A percentile compares a stretch with the other conserved stretches of the same genome.
These are phyloP conservation scores for Otolemur garnettii DNA, from an alignment of 2,113 vertebrate species.

Conservation along the genomic window DNA sequence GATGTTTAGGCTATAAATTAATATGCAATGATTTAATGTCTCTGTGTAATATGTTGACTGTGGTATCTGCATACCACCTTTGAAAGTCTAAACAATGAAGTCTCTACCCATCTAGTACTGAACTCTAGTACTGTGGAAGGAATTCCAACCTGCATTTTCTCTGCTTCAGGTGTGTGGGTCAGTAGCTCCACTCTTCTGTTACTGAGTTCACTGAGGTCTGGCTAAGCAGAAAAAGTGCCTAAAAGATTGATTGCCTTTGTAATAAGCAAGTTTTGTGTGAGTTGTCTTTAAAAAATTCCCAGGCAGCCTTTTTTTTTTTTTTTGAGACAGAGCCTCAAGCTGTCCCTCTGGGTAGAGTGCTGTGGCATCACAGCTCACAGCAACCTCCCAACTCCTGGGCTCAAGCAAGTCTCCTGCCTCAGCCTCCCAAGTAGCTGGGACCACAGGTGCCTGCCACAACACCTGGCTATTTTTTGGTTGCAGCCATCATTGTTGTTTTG, in stretches of 20 bases:
- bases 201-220: neutral
- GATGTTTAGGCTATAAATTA: neutral
- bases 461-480: too few relatives aligned
- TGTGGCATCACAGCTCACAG: too few relatives aligned
- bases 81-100: neutral
- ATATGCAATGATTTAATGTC: conserved; percentile 17
- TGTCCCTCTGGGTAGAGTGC: too few relatives aligned
- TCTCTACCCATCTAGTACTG: neutral
- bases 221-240: neutral
- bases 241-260: conserved; percentile 38
- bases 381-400: too few relatives aligned
- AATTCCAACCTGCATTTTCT: neutral
- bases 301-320: neutral
- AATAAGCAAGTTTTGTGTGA: conserved; percentile 38
- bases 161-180: neutral
- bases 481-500: too few relatives aligned
- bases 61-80: neutral
- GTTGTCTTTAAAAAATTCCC: neutral
- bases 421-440: too few relatives aligned
- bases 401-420: too few relatives aligned
- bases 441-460: too few relatives aligned
- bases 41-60: conserved; percentile 5
- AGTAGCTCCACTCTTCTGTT: neutral
- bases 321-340: too few relatives aligned
- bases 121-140: conserved; percentile 6